Evolutionary conservation across 2,113 vertebrate species (phyloP).

Genomic region (Ellobius talpinus): DNA sequence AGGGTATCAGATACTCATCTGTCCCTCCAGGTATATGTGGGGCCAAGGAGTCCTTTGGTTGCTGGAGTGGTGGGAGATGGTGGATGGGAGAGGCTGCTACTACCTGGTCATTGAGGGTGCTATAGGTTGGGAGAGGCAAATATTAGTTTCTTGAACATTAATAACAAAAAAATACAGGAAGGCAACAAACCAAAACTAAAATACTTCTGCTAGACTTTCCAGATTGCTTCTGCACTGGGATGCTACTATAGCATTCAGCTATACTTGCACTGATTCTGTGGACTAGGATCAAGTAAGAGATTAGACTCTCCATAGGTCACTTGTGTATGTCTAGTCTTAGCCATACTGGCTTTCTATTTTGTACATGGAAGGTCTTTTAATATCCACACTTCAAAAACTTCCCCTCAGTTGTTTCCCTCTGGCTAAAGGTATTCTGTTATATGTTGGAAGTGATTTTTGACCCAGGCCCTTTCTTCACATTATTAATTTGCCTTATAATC

Average conservation of each 20-base stretch:
- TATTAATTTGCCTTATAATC: neutral
- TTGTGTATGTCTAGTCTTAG: neutral
- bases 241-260: neutral
- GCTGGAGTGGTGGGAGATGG: too few species aligned
- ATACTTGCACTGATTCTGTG: neutral
- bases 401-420: neutral
- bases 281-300: neutral
- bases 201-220: neutral
- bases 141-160: neutral
- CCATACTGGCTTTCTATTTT: neutral
- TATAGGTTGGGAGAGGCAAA: neutral
- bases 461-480: neutral
- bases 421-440: neutral
- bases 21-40: too few species aligned
- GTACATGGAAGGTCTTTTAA: neutral
- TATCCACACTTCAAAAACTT: neutral
- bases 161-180: neutral
- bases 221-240: neutral
- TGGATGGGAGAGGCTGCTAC: too few species aligned
- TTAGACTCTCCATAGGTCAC: neutral
- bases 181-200: neutral
- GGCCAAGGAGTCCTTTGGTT: too few species aligned
- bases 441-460: neutral
- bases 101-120: too few species aligned
- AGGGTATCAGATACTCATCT: too few species aligned